Evolutionary conservation across 2,113 vertebrate genomes (phyloP).

Genomic region (Centropristis striata): DNA sequence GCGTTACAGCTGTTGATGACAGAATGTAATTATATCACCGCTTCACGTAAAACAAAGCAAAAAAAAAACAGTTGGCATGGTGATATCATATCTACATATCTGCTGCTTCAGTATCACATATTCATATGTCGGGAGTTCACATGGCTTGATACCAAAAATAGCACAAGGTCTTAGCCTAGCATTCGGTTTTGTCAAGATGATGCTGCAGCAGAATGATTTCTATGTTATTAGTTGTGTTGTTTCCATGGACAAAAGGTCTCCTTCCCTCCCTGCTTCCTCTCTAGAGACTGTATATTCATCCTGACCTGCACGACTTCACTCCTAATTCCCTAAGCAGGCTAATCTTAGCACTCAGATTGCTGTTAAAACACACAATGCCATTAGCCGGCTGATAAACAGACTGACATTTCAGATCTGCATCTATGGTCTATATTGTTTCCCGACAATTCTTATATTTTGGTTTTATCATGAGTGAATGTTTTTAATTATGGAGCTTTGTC

Average conservation of each 20-base stretch:
- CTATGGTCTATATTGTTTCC: neutral
- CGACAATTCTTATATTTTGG: neutral
- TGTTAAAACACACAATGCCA: slow-evolving; percentile 37
- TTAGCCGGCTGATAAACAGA: slow-evolving; percentile 15
- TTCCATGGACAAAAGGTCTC: slow-evolving; percentile 26
- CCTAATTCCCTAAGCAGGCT: slow-evolving; percentile 47
- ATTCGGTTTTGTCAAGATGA: neutral
- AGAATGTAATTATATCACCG: slow-evolving; percentile 1
- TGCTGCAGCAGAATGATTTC: slow-evolving; percentile 32
- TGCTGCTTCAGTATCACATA: slow-evolving; percentile 15
- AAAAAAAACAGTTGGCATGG: slow-evolving; percentile 34
- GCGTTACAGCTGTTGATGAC: slow-evolving; percentile 9
- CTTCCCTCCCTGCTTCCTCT: slow-evolving; percentile 24
- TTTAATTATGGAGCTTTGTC: neutral
- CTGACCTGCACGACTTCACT: slow-evolving; percentile 56
- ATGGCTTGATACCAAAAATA: slow-evolving; percentile 46
- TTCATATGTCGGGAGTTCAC: slow-evolving; percentile 44
- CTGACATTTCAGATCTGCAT: neutral
- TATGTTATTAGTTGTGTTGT: slow-evolving; percentile 55
- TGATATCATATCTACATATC: slow-evolving; percentile 22
- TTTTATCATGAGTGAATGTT: neutral
- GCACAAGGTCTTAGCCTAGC: neutral
- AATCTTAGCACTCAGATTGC: slow-evolving; percentile 48
- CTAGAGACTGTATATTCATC: slow-evolving; percentile 46
- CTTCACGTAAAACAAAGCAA: slow-evolving; percentile 24